These are phyloP conservation scores for Stichodactyla mertensii DNA, from an alignment of 64 coral and sea anemone species.

Conservation along the genomic window DNA sequence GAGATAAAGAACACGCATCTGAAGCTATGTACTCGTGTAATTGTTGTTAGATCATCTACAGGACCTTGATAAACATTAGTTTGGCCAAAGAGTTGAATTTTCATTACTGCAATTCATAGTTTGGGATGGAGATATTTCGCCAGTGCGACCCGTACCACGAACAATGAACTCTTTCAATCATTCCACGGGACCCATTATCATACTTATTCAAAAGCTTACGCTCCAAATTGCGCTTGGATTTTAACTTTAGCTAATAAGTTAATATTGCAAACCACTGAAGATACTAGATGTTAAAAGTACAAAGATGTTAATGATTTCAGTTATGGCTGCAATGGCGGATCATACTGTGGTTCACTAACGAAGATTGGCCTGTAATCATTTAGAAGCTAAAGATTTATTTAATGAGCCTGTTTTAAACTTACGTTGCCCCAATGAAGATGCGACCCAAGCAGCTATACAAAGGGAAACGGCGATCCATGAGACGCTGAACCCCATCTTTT, in stretches of 20 bases:
- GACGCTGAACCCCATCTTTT: constrained; percentile 65
- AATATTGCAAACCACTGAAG: neutral
- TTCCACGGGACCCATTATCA: neutral
- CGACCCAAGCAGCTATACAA: constrained; percentile 25
- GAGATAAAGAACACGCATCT: neutral
- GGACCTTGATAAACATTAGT: neutral
- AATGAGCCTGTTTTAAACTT: neutral
- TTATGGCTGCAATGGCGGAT: neutral
- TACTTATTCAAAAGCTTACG: neutral
- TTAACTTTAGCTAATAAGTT: neutral
- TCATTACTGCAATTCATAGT: neutral
- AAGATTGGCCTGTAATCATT: neutral
- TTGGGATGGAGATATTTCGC: neutral
- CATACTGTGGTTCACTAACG: neutral
- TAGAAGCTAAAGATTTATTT: neutral
- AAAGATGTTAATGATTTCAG: neutral
- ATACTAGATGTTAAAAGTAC: neutral
- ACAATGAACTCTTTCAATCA: constrained; percentile 27
- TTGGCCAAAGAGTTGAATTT: neutral
- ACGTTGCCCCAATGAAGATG: neutral
- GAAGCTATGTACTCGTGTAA: neutral
- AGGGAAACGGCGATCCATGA: constrained; percentile 34
- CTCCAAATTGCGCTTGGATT: neutral
- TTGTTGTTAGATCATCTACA: neutral
- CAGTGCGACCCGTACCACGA: neutral